Percentiles rank a stretch among this genome's conserved stretches.
phyloP scores from a whole-genome alignment of 2,797 vertebrate species.

The Alcedo quadribrachys region DNA sequence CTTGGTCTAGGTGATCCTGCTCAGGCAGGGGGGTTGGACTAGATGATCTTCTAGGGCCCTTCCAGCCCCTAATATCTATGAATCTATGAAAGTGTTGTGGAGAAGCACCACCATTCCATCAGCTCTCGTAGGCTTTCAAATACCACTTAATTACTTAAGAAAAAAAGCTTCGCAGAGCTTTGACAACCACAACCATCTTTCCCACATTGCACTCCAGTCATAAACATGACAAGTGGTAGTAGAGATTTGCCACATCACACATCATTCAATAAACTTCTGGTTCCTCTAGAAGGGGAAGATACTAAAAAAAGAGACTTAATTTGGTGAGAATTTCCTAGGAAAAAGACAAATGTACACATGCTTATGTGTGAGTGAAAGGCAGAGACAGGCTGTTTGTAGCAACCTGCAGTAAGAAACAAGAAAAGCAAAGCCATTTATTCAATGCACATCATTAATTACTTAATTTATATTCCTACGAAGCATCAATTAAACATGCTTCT shows the following conservation, averaged over 20 bases:
- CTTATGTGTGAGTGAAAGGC: neutral
- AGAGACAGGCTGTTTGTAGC: neutral
- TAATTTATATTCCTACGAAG: conserved; percentile 47
- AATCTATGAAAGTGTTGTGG: neutral
- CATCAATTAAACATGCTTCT: conserved; percentile 30
- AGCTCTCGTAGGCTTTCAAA: neutral
- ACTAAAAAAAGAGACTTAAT: neutral
- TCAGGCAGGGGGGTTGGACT: too few relatives aligned
- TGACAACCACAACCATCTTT: neutral
- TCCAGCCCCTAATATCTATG: too few relatives aligned
- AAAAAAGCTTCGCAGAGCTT: neutral
- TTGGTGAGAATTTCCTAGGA: neutral
- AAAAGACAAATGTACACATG: neutral
- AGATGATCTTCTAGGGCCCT: too few relatives aligned
- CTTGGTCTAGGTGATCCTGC: too few relatives aligned
- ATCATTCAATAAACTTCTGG: neutral
- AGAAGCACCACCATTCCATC: neutral
- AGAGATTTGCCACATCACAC: neutral
- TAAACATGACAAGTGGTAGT: neutral
- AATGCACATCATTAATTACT: conserved; percentile 18
- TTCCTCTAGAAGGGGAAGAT: neutral
- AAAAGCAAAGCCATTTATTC: neutral
- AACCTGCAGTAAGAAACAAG: neutral
- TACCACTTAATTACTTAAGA: neutral
- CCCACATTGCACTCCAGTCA: neutral